These are phyloP conservation scores for Agonopterix alstromeriana DNA, from an alignment of 2,888 invertebrate species.

Conservation along the genomic window DNA sequence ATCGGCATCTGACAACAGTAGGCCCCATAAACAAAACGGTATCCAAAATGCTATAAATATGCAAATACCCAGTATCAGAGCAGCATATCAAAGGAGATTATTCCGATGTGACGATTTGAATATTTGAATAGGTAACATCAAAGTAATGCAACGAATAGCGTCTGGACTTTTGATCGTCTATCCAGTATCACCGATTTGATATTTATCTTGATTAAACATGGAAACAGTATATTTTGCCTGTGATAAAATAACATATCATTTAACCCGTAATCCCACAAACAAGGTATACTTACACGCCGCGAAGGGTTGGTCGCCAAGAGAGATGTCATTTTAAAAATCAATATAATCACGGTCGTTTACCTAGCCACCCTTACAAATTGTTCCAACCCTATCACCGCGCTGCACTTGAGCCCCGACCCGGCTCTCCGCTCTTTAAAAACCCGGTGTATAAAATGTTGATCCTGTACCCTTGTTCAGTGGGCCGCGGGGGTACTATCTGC, in stretches of 20 bases:
- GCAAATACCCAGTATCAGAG: conserved; percentile 36
- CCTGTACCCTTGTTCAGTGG: conserved; percentile 43
- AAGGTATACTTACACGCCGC: not conserved
- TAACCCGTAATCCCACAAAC: too few species aligned
- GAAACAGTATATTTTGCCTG: too few species aligned
- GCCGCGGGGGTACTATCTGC: conserved; percentile 59
- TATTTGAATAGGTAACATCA: conserved; percentile 29
- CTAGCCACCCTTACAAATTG: conserved; percentile 65
- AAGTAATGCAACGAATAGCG: not conserved
- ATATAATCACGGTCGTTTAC: conserved; percentile 69
- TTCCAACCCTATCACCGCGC: conserved; percentile 55
- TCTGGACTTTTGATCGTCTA: too few species aligned
- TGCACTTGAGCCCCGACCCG: conserved; percentile 36
- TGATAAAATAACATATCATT: too few species aligned
- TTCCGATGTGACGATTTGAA: conserved; percentile 36
- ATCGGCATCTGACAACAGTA: conserved; percentile 5
- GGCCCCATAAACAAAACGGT: conserved; percentile 24
- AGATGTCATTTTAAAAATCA: conserved; percentile 62
- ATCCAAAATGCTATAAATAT: conserved; percentile 40
- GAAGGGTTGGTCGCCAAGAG: conserved; percentile 30
- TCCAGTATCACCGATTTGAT: too few species aligned
- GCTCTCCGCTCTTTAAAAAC: conserved; percentile 60
- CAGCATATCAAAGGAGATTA: conserved; percentile 39
- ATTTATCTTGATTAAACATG: too few species aligned
- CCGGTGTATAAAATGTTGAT: conserved; percentile 64